Evolutionary conservation across 2,888 invertebrate species (phyloP), one percentile per base, ranked within the genome.

Genomic region (Heterodera filipjevi): DNA sequence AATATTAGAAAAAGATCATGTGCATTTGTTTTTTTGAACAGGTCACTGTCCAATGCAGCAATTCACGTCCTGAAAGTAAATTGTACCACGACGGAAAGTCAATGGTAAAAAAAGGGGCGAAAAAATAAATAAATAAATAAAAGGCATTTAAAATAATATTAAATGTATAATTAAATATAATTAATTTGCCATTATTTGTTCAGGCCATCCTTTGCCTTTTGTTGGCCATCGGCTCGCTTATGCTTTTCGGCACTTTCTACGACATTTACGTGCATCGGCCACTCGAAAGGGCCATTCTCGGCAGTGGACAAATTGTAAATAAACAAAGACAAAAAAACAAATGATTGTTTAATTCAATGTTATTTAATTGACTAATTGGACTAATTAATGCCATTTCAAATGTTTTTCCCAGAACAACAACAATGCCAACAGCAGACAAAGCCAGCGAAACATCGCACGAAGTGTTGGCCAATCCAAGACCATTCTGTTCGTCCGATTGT

Each of bases 191-290:
- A n/a, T n/a, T n/a, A n/a, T n/a, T n/a, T n/a, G n/a, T 27, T 19
- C 27, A 33, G 82, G 82, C 33, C 68, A 33, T 68, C 33, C 68
- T 68, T 35, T 81, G 81, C 71, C 79, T 89, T 32, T 73, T 89
- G n/a, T 76, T 85, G n/a, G 80, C 86, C 44, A 84, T 87, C 10
- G 78, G 85, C 1, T 82, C 86, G 1, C 78, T 87, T 66, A 80
- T 86, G 77, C 64, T 84, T 16, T 88, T 87, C 77, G 89, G 89
- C 44, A 87, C 88, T 0, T 75, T 82, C 16, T 89, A 88, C 79
- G 89, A 89, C 72, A 81, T 87, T 66, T 83, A 87, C 71, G 85
- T 88, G 19, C 82, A 82, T 27, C 82, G 79, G 35, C 84, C 83
- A 0, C 46, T 83, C 30, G 81, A 84, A 71, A 76, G 35, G 32